Evolutionary conservation across 2,888 invertebrate species (phyloP).

Genomic region (Diabrotica balteata): DNA sequence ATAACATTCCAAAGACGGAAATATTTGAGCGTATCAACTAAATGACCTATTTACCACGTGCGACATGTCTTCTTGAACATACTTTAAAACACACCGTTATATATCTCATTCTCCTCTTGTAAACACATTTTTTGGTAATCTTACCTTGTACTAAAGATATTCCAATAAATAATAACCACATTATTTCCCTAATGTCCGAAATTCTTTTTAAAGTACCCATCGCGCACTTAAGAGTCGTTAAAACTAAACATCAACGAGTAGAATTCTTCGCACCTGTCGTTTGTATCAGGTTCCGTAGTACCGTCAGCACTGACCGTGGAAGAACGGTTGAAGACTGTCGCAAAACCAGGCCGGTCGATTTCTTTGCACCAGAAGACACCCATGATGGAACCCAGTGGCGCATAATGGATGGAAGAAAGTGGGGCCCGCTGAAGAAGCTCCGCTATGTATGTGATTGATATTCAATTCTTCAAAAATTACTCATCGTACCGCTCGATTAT

Average conservation of each 20-base stretch:
- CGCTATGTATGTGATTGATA: conserved; percentile 14
- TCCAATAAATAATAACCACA: conserved; percentile 15
- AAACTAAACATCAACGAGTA: conserved; percentile 19
- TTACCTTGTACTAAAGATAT: conserved; percentile 14
- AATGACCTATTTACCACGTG: conserved; percentile 6
- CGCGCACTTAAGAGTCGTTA: conserved; percentile 18
- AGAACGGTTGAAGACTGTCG: conserved; percentile 41
- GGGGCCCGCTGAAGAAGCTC: conserved; percentile 20
- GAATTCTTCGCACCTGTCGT: conserved; percentile 38
- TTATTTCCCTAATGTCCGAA: neutral
- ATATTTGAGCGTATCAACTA: neutral
- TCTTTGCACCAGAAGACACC: conserved; percentile 41
- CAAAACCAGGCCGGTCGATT: conserved; percentile 44
- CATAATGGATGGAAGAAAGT: conserved; percentile 23
- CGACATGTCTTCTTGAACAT: conserved; percentile 1
- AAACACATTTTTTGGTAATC: neutral
- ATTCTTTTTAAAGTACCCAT: conserved; percentile 8
- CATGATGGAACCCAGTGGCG: conserved; percentile 25
- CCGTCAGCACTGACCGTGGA: conserved; percentile 42
- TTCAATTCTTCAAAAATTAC: conserved; percentile 19
- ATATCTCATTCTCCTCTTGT: neutral
- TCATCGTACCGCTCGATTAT: conserved; percentile 6
- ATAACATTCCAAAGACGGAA: no score
- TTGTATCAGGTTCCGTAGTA: conserved; percentile 21
- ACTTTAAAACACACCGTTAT: conserved; percentile 1